Evolutionary conservation across 2,797 vertebrate genomes (phyloP).

Genomic region (Syncerus caffer): DNA sequence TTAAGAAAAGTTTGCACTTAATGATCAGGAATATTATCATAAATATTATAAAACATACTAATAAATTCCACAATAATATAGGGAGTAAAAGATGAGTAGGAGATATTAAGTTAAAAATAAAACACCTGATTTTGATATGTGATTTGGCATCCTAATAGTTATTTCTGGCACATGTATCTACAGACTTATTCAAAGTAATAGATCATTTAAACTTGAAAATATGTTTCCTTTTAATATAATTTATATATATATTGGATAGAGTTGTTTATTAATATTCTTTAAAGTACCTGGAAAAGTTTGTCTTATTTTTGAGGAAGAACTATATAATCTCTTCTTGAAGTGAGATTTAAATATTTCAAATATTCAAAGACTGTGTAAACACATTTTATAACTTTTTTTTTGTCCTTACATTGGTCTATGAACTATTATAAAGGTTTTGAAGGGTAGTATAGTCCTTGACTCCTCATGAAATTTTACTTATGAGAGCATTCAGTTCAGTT

Average conservation of each 20-base stretch:
- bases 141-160: conserved; percentile 52
- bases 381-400: not conserved
- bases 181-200: conserved; percentile 46
- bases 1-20: conserved; percentile 51
- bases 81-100: not conserved
- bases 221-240: conserved; percentile 37
- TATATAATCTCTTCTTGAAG: not conserved
- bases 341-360: conserved; percentile 24
- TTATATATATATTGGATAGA: conserved; percentile 18
- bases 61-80: conserved; percentile 46
- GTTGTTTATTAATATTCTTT: conserved; percentile 36
- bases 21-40: conserved; percentile 58
- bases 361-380: not conserved
- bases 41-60: conserved; percentile 59
- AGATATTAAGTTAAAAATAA: conserved; percentile 55
- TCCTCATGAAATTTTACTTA: not conserved
- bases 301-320: conserved; percentile 27
- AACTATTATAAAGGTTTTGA: not conserved
- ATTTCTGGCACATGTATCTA: conserved; percentile 45
- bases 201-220: conserved; percentile 51
- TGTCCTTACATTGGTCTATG: not conserved
- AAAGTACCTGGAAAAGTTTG: not conserved
- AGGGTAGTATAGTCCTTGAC: not conserved
- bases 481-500: not conserved
- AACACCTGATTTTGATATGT: conserved; percentile 53